Base-by-base conservation (phyloP, 2,888 invertebrate genomes). In the Amaurobius ferox region DNA sequence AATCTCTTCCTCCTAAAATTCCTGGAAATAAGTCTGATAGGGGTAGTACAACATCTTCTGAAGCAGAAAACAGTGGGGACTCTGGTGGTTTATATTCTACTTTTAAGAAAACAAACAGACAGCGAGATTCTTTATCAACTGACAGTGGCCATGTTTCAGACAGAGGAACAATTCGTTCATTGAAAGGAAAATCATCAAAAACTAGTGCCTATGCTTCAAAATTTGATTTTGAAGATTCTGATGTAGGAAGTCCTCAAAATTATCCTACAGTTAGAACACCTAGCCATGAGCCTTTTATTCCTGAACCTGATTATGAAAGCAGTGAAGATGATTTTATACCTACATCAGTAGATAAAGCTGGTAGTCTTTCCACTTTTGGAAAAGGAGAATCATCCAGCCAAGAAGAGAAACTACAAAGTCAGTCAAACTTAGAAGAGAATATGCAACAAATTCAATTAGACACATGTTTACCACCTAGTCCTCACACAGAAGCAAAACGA, bases 231-330 rank as follows among this genome's bases (percentile, higher is more conserved):
- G 86, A 86, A 62, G 88, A 88, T 67, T 86, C 86, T 11, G 87
- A 87, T 70, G 87, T 71, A 29, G 79, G 76, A 19, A 83, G 79
- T 76, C 86, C 81, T 39, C 88, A 88, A 68, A 79, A 88, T 64
- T 83, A 83, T 77, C 79, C 81, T 29, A 70, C 81, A 19, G 61
- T 80, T 29, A 79, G 76, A 55, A 80, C 85, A 9, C 80, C 79
- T 35, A 76, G 32, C 29, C 83, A 85, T 66, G 88, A 88, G 0
- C 95, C 97, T 9, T 95, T 96, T n/a, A 97, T 97, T 89, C 97
- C 97, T 0, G 97, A 97, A 90, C 97, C 97, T 0, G 97, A 97
- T 91, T 97, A 97, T 92, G 96, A 96, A 91, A 88, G 88, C 66
- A 94, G 96, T 92, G 96, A 95, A 0, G 96, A 96, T 90, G 95